phyloP scores from a whole-genome alignment of 2,888 invertebrate species.

The Platynereis dumerilii region DNA sequence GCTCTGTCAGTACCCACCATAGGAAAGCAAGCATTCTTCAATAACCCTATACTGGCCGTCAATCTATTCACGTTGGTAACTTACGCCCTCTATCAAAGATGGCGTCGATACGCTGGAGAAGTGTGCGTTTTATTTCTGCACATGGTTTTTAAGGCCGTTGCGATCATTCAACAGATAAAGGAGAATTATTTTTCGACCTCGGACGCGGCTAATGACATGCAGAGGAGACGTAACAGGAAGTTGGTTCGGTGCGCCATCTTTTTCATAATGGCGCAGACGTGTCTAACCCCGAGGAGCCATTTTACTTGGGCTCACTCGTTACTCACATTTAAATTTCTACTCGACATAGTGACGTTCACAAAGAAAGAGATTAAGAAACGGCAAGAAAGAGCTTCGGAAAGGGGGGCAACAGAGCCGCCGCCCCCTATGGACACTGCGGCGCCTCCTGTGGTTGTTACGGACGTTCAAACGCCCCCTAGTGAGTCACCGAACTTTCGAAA shows the following conservation, averaged over 20 bases:
- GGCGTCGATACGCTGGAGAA: constrained; percentile 1
- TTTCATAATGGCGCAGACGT: constrained; percentile 22
- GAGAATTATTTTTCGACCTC: not conserved
- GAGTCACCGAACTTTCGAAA: not conserved
- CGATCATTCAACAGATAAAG: no score
- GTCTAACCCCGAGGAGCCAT: constrained; percentile 4
- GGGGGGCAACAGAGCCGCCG: no score
- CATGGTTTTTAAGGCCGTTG: not conserved
- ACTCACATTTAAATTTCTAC: constrained; percentile 17
- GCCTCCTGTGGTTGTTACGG: not conserved
- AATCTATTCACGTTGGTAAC: not conserved
- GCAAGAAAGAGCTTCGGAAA: not conserved
- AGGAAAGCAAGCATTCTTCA: not conserved
- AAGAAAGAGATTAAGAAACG: not conserved
- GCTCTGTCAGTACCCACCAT: not conserved
- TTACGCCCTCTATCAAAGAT: not conserved
- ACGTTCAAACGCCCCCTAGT: not conserved
- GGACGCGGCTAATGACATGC: not conserved
- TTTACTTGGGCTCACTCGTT: constrained; percentile 24
- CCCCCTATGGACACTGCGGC: not conserved
- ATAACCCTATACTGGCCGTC: not conserved
- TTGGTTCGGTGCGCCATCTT: constrained; percentile 18
- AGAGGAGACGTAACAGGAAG: not conserved
- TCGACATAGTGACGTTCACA: not conserved
- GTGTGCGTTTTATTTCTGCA: not conserved